phyloP scores from a whole-genome alignment of 2,113 vertebrate genomes.

The Ahaetulla prasina region DNA sequence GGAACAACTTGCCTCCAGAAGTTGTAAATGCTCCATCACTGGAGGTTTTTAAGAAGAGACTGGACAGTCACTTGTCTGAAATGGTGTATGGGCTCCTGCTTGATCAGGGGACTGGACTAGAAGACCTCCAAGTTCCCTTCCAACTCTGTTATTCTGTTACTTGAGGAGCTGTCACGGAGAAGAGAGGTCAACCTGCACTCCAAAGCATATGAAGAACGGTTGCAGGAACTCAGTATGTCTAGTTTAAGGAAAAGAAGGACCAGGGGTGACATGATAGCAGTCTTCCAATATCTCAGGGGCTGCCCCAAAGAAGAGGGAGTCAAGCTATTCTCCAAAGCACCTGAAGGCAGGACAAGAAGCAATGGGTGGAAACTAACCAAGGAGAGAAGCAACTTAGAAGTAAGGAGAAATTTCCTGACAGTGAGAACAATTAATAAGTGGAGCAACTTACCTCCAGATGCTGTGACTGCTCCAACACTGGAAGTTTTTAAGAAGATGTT shows the following conservation, averaged over 20 bases:
- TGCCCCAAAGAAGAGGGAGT: neutral
- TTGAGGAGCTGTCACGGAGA: too few relatives aligned
- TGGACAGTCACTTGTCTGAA: neutral
- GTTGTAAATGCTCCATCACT: neutral
- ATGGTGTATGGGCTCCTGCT: neutral
- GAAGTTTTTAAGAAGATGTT: neutral
- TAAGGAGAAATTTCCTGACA: neutral
- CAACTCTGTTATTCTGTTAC: neutral
- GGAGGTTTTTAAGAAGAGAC: neutral
- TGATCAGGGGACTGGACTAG: neutral
- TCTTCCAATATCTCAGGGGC: neutral
- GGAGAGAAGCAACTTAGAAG: neutral
- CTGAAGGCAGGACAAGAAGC: neutral
- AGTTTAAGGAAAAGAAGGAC: too few relatives aligned
- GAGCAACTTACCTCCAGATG: neutral
- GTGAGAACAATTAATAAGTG: neutral
- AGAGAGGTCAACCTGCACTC: too few relatives aligned
- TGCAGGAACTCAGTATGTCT: too few relatives aligned
- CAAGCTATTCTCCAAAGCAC: neutral
- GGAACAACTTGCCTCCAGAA: neutral
- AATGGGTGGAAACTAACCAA: neutral
- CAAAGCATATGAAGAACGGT: too few relatives aligned
- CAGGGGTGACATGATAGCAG: neutral
- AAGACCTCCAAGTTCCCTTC: neutral
- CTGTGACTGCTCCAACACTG: neutral